Evolutionary conservation across 2,888 invertebrate genomes (phyloP).

Genomic region (Stenodema calcarata): DNA sequence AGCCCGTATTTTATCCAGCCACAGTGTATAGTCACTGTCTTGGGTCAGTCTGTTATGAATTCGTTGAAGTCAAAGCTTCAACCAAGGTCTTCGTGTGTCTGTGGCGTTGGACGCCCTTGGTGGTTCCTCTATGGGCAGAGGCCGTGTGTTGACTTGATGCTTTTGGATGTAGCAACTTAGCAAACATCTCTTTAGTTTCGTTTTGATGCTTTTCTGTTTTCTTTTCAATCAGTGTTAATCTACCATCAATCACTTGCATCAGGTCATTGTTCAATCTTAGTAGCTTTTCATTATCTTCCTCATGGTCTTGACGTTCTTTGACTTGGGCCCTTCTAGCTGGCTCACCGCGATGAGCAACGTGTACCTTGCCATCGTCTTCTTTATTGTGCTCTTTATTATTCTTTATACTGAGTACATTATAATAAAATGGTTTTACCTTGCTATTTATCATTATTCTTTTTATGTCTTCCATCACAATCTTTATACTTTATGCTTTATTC

Average conservation of each 20-base stretch:
- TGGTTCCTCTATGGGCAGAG: neutral
- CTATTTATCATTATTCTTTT: too few species aligned
- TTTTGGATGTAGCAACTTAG: neutral
- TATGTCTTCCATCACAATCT: too few species aligned
- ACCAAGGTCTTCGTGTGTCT: too few species aligned
- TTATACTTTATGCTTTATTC: too few species aligned
- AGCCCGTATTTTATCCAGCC: neutral
- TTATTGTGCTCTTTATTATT: too few species aligned
- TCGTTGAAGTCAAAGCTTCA: neutral
- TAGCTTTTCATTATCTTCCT: neutral
- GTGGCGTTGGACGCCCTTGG: too few species aligned
- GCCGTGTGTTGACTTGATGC: neutral
- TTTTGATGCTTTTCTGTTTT: neutral
- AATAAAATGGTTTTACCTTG: too few species aligned
- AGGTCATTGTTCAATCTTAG: neutral
- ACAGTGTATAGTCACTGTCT: slow-evolving; percentile 1
- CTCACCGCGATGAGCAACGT: too few species aligned
- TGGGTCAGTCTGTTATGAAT: neutral
- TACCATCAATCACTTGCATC: neutral
- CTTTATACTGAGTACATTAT: too few species aligned
- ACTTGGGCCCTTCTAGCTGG: too few species aligned
- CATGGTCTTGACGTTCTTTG: neutral
- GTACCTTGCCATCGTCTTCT: too few species aligned
- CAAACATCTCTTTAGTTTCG: neutral
- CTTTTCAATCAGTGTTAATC: neutral